Evolutionary conservation across 2,113 vertebrate genomes (phyloP), one percentile per base, ranked within the genome.

Genomic region (Sorex araneus): DNA sequence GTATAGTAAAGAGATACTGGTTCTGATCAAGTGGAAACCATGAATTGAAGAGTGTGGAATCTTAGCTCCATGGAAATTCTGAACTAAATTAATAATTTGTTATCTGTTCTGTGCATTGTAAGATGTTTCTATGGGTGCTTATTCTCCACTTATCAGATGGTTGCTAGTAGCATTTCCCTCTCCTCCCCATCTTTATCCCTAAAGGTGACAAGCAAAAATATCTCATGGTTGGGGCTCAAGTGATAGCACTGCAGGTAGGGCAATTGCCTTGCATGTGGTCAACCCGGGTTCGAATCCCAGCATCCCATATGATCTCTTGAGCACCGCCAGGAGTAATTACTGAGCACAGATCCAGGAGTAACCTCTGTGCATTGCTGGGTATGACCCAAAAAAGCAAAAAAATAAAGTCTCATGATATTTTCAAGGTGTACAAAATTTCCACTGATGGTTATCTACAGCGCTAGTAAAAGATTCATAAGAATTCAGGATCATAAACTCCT

Each of bases 1-100:
- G 30, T 15, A 71, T 76, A 47, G 25, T 47, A 79, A 82, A 74
- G 19, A 82, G 60, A 50, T 57, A 30, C 30, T 92, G 15, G 32
- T 81, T 89, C 69, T 85, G 54, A 69, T 60, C 28, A 25, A 89
- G 19, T 36, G 71, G 81, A 67, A 89, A 45, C 47, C 8, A 40
- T n/a, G 63, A 64, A 4, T 8, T 19, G 16, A 74, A 15, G 27
- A 21, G 6, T 91, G 84, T 40, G 94, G 30, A 77, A 11, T 15
- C 34, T 84, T 30, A 21, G n/a, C 19, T 64, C 6, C 40, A 10
- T 30, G 32, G n/a, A 63, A 3, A 63, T 73, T 91, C 60, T 30
- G 12, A 5, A 23, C 25, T 3, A 19, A 40, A 36, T 60, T 64
- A 81, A 36, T 43, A 30, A 70, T 78, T 82, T 50, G 6, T 10